Evolutionary conservation across 2,888 invertebrate genomes (phyloP), one percentile per base, ranked within the genome.

Genomic region (Alentia gelatinosa): DNA sequence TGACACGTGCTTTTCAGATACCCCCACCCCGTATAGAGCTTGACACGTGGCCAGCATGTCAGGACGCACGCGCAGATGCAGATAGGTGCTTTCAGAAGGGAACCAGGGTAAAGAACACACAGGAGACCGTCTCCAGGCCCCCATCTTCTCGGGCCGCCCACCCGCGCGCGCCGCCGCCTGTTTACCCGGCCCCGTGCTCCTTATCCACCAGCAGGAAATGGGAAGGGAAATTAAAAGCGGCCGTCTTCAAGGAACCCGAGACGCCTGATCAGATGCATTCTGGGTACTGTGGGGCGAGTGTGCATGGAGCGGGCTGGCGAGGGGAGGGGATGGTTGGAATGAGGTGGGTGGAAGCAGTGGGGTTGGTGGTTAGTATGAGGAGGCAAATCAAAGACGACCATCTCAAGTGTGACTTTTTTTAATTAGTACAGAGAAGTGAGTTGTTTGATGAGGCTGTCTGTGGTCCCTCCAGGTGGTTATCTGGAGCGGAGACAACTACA

Each of bases 221-320:
- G 86, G 86, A 19, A 47, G 23, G 86, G 86, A 86, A 86, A 86
- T 86, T 86, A 86, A 79, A 86, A 86, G 86, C 86, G 30, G 47
- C 86, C 30, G 33, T 42, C 86, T 42, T 47, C 47, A 39, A 79
- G 79, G 37, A 79, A 79, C 79, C 79, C 79, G 79, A 79, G 79
- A 79, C 79, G 19, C 35, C 35, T 79, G 79, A 79, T 79, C 79
- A 79, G 79, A 35, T 35, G 79, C 37, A 39, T 39, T 79, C 79
- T 35, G 37, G 9, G 63, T 12, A n/a, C 63, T 9, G 19, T 23
- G 79, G 39, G 79, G 74, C 12, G 79, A 35, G 79, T 26, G 23
- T 19, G 79, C 4, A 39, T 79, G 35, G 1, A 35, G 1, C 1
- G 37, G 79, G 79, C 5, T 15, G 1, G 37, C 37, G 79, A 39